Conservation (phyloP, 2,113 vertebrate species). For the Lagopus muta region DNA sequence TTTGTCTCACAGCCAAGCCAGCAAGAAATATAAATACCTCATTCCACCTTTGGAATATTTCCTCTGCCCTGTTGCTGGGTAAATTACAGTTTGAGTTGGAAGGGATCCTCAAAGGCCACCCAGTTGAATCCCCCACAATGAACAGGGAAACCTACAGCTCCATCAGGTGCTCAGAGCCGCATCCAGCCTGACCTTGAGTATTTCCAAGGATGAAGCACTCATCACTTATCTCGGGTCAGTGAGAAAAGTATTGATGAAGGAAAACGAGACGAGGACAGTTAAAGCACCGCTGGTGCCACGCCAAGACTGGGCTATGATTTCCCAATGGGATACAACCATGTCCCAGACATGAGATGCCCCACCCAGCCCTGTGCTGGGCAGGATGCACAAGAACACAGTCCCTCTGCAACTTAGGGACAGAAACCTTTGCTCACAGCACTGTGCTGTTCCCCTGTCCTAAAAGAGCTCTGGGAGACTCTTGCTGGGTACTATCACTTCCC, state of each 20-base stretch:
- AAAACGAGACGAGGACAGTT: neutral
- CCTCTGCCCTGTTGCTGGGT: neutral
- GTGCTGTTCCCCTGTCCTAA: neutral
- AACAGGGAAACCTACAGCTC: neutral
- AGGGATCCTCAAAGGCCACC: neutral
- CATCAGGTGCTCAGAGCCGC: neutral
- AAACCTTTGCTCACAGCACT: rapidly evolving
- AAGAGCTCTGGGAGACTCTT: neutral
- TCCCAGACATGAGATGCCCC: neutral
- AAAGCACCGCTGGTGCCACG: neutral
- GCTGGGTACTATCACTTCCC: neutral
- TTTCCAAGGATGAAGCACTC: neutral
- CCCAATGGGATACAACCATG: neutral
- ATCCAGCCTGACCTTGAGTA: too few species aligned
- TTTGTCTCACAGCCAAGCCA: neutral
- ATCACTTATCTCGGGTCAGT: neutral
- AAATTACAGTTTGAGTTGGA: neutral
- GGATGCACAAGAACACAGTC: neutral
- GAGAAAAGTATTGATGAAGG: neutral
- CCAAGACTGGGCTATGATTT: neutral
- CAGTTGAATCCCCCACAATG: neutral
- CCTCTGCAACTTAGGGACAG: rapidly evolving
- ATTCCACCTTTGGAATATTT: constrained; percentile 7
- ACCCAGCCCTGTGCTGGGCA: neutral
- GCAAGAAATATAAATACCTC: constrained; percentile 24